These are phyloP conservation scores for Marisa cornuarietis DNA, from an alignment of 1,140 invertebrate species.

Conservation along the genomic window DNA sequence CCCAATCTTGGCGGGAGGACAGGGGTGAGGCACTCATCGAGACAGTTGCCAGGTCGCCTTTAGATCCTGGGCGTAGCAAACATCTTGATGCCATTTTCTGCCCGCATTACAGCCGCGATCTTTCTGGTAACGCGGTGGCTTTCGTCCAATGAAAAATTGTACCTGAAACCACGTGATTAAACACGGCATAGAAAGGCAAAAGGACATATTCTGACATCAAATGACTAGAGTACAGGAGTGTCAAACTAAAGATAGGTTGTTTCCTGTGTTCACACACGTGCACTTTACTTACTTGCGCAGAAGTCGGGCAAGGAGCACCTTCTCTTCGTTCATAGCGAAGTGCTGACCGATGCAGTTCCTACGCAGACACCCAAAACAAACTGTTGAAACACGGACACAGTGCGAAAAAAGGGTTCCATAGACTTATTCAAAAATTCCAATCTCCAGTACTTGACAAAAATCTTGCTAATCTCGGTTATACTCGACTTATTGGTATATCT, in stretches of 20 bases:
- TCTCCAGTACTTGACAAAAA: no score
- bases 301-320: conserved; percentile 42
- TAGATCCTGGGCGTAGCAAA: conserved; percentile 19
- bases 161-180: neutral
- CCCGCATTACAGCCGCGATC: conserved; percentile 33
- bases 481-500: no score
- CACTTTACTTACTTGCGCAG: conserved; percentile 35
- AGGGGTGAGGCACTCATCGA: no score
- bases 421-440: no score
- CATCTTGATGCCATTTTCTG: conserved; percentile 38
- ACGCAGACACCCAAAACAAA: conserved; percentile 10
- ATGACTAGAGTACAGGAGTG: no score
- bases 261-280: no score
- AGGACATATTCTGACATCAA: no score
- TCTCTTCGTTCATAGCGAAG: conserved; percentile 59
- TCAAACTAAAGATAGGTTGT: no score
- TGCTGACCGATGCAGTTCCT: conserved; percentile 59
- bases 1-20: no score
- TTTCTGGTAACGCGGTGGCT: conserved; percentile 37
- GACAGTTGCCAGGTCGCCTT: neutral
- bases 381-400: no score
- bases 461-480: no score
- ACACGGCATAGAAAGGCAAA: neutral
- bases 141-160: conserved; percentile 31
- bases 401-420: no score